Percentiles rank a stretch among this genome's conserved stretches.
Conservation (phyloP, 2,113 vertebrate genomes). For the Candoia aspera region DNA sequence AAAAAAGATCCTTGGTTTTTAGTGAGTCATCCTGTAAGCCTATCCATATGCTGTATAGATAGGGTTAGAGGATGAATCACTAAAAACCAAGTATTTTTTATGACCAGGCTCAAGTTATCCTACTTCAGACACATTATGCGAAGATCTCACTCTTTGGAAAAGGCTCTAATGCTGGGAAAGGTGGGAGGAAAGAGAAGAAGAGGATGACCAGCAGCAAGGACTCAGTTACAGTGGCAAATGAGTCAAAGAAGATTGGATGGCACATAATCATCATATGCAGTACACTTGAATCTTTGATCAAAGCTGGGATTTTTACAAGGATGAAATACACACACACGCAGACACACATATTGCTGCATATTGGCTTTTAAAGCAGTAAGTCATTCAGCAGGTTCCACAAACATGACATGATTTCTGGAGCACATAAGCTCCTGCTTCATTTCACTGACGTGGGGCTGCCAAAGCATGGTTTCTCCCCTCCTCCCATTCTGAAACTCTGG, state of each 20-base stretch:
- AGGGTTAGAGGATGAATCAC: neutral
- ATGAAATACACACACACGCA: too few species aligned
- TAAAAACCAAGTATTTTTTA: neutral
- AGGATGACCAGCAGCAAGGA: neutral
- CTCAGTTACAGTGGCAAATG: too few species aligned
- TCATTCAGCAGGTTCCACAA: neutral
- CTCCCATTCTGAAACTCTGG: neutral
- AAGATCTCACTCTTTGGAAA: neutral
- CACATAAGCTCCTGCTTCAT: neutral
- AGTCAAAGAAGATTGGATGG: too few species aligned
- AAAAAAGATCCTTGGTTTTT: neutral
- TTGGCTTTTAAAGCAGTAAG: neutral
- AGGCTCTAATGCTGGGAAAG: neutral
- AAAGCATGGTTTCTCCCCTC: neutral
- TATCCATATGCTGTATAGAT: neutral
- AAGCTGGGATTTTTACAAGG: neutral
- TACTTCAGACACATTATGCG: neutral
- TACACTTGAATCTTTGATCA: neutral
- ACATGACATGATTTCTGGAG: neutral
- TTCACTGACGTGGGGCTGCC: neutral
- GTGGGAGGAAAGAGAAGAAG: neutral
- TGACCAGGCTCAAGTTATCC: neutral
- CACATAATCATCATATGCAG: neutral
- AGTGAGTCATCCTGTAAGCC: neutral
- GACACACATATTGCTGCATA: neutral